phyloP scores from a whole-genome alignment of 2,113 vertebrate genomes.

The Anseranas semipalmata region DNA sequence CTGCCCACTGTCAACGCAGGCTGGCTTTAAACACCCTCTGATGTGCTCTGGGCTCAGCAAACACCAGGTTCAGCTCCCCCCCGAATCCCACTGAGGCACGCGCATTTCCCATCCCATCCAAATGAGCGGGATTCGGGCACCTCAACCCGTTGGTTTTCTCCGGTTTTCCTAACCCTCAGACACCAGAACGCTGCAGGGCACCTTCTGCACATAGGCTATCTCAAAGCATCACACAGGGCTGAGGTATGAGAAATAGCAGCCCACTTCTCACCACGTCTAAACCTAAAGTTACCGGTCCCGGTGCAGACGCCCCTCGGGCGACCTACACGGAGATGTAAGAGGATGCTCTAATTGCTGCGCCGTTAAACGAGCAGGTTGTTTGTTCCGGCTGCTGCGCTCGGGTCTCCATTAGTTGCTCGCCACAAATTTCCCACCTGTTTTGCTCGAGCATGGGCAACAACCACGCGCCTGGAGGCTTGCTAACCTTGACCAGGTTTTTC shows the following conservation, averaged over 20 bases:
- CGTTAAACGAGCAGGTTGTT: background rate
- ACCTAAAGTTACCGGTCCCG: background rate
- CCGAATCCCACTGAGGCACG: background rate
- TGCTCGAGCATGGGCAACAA: background rate
- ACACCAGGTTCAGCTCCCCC: background rate
- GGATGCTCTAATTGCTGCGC: background rate
- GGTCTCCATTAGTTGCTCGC: conserved; percentile 21
- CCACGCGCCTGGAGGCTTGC: accelerated
- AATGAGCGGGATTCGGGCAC: background rate
- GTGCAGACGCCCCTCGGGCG: background rate
- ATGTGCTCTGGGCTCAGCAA: background rate
- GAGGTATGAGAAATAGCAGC: background rate
- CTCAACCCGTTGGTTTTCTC: background rate
- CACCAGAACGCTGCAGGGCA: accelerated
- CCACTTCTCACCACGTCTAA: background rate
- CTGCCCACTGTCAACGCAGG: background rate
- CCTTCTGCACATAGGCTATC: background rate
- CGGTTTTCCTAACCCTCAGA: background rate
- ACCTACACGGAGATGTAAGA: background rate
- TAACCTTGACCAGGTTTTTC: background rate
- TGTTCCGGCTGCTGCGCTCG: background rate
- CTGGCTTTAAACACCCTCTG: background rate
- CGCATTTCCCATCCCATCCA: background rate
- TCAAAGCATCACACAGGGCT: background rate
- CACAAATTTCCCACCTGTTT: conserved; percentile 61